phyloP scores from a whole-genome alignment of 2,888 invertebrate genomes.

The Dryobota labecula region DNA sequence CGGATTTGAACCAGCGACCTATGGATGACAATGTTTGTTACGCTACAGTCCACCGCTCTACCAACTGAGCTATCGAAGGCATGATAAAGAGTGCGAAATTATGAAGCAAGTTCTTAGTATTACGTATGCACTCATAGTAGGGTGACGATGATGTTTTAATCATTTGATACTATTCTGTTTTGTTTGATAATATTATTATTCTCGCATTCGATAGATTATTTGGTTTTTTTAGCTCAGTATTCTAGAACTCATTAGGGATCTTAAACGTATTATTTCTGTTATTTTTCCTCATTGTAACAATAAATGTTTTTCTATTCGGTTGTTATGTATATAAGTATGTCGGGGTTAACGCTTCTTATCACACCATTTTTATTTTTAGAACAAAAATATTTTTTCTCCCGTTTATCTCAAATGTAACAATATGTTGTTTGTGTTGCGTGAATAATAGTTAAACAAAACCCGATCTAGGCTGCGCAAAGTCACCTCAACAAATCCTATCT shows the following conservation, averaged over 20 bases:
- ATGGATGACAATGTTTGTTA: conserved; percentile 83
- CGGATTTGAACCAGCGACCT: conserved; percentile 92
- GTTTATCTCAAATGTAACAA: conserved; percentile 42
- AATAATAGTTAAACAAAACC: conserved; percentile 42
- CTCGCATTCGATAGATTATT: neutral
- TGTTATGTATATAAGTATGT: neutral
- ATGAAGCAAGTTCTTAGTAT: conserved; percentile 16
- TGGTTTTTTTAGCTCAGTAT: neutral
- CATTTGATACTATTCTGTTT: conserved; percentile 9
- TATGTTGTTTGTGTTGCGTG: conserved; percentile 50
- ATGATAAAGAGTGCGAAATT: conserved; percentile 55
- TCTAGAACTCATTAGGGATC: neutral
- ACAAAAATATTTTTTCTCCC: conserved; percentile 16
- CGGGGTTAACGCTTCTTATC: conserved; percentile 30
- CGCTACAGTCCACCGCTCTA: conserved; percentile 88
- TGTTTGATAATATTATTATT: neutral
- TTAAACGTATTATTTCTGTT: neutral
- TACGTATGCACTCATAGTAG: conserved; percentile 53
- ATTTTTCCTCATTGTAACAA: conserved; percentile 10
- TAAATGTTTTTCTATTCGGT: neutral
- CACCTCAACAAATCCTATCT: conserved; percentile 53
- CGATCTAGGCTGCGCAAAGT: conserved; percentile 45
- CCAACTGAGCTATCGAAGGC: conserved; percentile 90
- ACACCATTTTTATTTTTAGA: conserved; percentile 15
- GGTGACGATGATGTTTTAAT: conserved; percentile 65